Conservation (phyloP, 1,140 invertebrate species). For the Calephelis virginiensis region DNA sequence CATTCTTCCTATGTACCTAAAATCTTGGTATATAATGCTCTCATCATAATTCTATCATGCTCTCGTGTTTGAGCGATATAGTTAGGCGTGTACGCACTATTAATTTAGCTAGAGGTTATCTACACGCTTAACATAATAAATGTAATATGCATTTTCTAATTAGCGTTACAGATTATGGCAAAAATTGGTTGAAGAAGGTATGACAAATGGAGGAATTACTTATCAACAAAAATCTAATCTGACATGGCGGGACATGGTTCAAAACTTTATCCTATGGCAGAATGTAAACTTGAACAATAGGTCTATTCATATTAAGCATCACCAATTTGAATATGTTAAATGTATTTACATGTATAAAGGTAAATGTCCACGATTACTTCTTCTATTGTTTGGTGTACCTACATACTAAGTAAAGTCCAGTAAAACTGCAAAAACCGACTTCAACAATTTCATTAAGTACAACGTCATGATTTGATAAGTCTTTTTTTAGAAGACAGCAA, state of each 20-base stretch:
- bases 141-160: background rate
- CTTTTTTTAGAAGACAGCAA: too few species aligned
- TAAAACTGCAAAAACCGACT: too few species aligned
- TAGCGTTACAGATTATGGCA: slow-evolving; percentile 36
- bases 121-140: background rate
- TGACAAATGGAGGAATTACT: slow-evolving; percentile 30
- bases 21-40: too few species aligned
- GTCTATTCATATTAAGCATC: slow-evolving; percentile 18
- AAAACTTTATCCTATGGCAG: slow-evolving; percentile 34
- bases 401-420: too few species aligned
- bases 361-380: background rate
- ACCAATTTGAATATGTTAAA: slow-evolving; percentile 28
- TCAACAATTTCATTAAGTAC: too few species aligned
- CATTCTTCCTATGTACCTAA: too few species aligned
- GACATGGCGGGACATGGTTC: slow-evolving; percentile 27
- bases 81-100: too few species aligned
- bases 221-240: slow-evolving; percentile 35
- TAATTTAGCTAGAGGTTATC: too few species aligned
- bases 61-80: too few species aligned
- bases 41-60: too few species aligned
- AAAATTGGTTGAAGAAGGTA: slow-evolving; percentile 23
- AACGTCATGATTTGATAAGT: too few species aligned
- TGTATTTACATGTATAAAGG: slow-evolving; percentile 40
- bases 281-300: slow-evolving; percentile 23
- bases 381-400: too few species aligned